phyloP scores from a whole-genome alignment of 1,140 invertebrate species.

The Sycophaga agraensis region DNA sequence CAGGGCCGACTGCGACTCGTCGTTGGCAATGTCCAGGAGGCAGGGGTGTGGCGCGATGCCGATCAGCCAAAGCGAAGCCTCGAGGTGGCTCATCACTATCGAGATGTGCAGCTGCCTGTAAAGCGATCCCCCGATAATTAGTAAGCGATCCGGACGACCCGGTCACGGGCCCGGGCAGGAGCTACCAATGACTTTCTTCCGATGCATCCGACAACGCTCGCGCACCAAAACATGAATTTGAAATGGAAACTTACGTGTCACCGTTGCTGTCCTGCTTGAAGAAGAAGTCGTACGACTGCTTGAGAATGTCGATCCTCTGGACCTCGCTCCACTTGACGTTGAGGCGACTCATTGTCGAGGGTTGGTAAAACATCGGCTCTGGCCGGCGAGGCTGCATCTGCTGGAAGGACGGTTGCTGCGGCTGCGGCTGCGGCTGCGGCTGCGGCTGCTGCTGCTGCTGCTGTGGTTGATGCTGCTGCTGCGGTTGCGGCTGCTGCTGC shows the following conservation, averaged over 20 bases:
- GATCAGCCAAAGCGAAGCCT: conserved; percentile 67
- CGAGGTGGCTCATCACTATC: conserved; percentile 69
- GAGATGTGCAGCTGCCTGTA: conserved; percentile 74
- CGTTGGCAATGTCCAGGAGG: conserved; percentile 69
- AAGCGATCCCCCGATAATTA: no score
- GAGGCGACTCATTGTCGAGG: no score
- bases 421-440: no score
- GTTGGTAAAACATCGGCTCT: no score
- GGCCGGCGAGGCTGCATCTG: neutral
- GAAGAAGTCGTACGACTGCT: conserved; percentile 18
- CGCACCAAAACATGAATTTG: no score
- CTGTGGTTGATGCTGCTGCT: no score
- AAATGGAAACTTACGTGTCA: conserved; percentile 67
- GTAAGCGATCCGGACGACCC: no score
- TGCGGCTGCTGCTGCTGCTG: no score
- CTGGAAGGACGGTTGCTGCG: neutral
- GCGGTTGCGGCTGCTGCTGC: neutral
- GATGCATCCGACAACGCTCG: no score
- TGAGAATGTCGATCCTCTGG: neutral
- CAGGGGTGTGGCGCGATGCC: conserved; percentile 67
- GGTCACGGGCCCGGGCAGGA: no score
- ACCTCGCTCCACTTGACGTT: neutral
- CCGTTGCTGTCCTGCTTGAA: conserved; percentile 69
- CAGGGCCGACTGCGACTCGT: conserved; percentile 67
- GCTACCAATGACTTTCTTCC: no score